Evolutionary conservation across 2,113 vertebrate genomes (phyloP).

Genomic region (Thamnaconus septentrionalis): DNA sequence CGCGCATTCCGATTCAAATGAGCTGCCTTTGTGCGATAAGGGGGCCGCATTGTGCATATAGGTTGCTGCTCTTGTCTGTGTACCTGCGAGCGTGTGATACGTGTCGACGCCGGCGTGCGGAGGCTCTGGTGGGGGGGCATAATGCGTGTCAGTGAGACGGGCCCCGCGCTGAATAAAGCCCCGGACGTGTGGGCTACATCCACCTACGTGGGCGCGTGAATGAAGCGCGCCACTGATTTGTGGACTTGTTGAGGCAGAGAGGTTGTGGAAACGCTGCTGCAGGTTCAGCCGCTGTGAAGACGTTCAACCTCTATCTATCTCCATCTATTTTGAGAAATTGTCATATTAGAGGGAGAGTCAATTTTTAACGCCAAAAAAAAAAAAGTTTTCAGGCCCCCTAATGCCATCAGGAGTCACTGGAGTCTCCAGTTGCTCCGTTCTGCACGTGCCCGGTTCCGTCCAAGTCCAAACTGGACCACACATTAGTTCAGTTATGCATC

Average conservation of each 20-base stretch:
- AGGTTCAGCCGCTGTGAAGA: too few species aligned
- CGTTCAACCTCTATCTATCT: too few species aligned
- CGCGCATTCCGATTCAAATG: slow-evolving; percentile 34
- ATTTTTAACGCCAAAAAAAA: too few species aligned
- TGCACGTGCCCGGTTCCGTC: too few species aligned
- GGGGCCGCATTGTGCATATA: not conserved
- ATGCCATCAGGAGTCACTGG: too few species aligned
- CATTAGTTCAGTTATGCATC: too few species aligned
- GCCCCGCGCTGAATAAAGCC: slow-evolving; percentile 7
- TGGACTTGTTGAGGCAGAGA: slow-evolving; percentile 26
- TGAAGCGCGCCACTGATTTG: slow-evolving; percentile 14
- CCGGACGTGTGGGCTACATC: slow-evolving; percentile 23
- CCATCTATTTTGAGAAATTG: too few species aligned
- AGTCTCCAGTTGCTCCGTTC: too few species aligned
- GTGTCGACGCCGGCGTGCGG: slow-evolving; percentile 26
- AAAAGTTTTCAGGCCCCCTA: too few species aligned
- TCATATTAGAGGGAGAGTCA: too few species aligned
- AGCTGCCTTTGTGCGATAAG: slow-evolving; percentile 44
- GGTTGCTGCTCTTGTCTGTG: slow-evolving; percentile 8
- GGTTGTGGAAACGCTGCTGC: slow-evolving; percentile 11
- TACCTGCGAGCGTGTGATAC: slow-evolving; percentile 35
- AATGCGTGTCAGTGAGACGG: slow-evolving; percentile 2
- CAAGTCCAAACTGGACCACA: too few species aligned
- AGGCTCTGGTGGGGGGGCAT: slow-evolving; percentile 15
- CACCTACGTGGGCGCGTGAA: slow-evolving; percentile 13